phyloP scores from a whole-genome alignment of 2,797 vertebrate genomes.

The Eleutherodactylus coqui region DNA sequence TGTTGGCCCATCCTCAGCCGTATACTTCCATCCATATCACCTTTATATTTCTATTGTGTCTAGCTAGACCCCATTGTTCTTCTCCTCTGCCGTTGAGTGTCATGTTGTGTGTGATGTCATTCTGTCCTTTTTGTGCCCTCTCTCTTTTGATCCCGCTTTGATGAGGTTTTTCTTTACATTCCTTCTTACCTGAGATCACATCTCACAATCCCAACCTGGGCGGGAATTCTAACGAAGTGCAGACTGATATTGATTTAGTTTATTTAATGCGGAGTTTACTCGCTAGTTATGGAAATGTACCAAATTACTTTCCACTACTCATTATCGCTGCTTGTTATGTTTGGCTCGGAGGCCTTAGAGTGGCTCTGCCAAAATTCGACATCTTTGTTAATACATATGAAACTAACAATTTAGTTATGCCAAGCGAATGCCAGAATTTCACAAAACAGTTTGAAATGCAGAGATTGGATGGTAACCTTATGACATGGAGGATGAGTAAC shows the following conservation, averaged over 20 bases:
- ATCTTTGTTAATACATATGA: conserved; percentile 15
- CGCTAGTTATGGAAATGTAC: background rate
- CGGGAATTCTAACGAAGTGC: conserved; percentile 5
- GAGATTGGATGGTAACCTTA: background rate
- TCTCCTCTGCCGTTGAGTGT: background rate
- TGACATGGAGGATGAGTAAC: background rate
- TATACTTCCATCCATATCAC: background rate
- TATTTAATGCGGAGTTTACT: background rate
- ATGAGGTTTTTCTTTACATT: background rate
- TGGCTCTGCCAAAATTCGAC: background rate
- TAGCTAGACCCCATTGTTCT: background rate
- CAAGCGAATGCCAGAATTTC: background rate
- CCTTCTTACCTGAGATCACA: background rate
- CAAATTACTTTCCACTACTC: background rate
- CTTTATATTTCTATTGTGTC: background rate
- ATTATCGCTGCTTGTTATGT: conserved; percentile 15
- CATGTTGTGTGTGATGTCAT: conserved; percentile 2
- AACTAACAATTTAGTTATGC: conserved; percentile 15
- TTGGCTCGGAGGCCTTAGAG: background rate
- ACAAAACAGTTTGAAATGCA: background rate
- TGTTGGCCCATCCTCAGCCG: background rate
- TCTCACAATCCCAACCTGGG: background rate
- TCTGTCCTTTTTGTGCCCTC: conserved; percentile 1
- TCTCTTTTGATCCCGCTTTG: background rate
- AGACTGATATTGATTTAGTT: background rate